These are phyloP conservation scores for Apis dorsata DNA, from an alignment of 1,140 invertebrate genomes.

Conservation along the genomic window DNA sequence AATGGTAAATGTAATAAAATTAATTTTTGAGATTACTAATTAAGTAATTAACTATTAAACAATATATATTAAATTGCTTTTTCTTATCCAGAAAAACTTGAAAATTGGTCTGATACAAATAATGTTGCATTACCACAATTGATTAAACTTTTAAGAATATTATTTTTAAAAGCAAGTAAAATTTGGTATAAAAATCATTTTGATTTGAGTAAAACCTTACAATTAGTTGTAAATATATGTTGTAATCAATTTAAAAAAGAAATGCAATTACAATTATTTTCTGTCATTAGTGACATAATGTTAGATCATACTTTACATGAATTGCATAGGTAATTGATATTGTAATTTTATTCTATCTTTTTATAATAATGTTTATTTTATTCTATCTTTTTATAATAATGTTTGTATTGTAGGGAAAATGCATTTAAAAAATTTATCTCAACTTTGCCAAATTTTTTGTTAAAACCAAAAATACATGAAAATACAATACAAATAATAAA, in stretches of 20 bases:
- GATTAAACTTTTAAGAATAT: conserved; percentile 70
- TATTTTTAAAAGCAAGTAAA: conserved; percentile 75
- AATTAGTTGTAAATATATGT: conserved; percentile 62
- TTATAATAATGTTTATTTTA: background rate
- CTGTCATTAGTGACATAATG: conserved; percentile 77
- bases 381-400: background rate
- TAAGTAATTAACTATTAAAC: background rate
- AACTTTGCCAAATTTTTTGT: conserved; percentile 70
- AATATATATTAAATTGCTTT: conserved; percentile 28
- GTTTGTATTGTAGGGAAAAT: conserved; percentile 61
- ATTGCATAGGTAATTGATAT: conserved; percentile 72
- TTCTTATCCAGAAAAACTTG: conserved; percentile 66
- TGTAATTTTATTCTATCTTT: background rate
- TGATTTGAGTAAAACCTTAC: conserved; percentile 62
- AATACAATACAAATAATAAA: conserved; percentile 72
- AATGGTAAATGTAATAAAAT: conserved; percentile 50
- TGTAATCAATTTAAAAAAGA: conserved; percentile 64
- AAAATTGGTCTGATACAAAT: conserved; percentile 64
- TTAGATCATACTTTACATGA: conserved; percentile 72
- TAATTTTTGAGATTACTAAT: conserved; percentile 29
- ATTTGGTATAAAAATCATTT: conserved; percentile 70
- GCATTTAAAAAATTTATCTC: conserved; percentile 71
- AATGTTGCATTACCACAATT: conserved; percentile 63
- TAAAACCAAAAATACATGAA: conserved; percentile 69
- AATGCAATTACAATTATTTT: conserved; percentile 68